Base-by-base conservation (phyloP, 2,888 invertebrate species). In the Dioctria linearis region DNA sequence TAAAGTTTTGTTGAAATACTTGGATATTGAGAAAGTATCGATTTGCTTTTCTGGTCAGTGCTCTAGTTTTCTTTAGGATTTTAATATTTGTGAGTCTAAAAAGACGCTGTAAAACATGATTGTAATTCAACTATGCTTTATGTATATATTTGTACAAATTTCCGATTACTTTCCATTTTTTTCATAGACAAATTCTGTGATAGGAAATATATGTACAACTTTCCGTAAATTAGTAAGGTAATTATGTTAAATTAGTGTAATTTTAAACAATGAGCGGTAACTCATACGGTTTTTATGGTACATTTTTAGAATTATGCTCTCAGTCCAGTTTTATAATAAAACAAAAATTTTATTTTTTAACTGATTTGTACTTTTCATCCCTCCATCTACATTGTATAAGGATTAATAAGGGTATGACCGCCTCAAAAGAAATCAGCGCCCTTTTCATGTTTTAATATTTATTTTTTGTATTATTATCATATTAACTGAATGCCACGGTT, bases 11-110 rank as follows among this genome's bases (percentile, higher is more conserved):
- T 84, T 93, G 0, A 90, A 90, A 83, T 93, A 92, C 84, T 85
- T 93, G 46, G 92, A 93, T 83, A 89, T 93, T 6, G 91, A 92
- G 71, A 88, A 89, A 6, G 90, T 87, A 25, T 92, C 93, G 0
- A 90, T 93, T 93, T 63, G 85, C 86, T 0, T 88, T 89, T 46
- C 89, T 93, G 86, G 69, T 91, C 5, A 86, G 87, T 39, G 88
- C 93, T 13, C 89, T 93, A 89, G 78, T 92, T 2, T 86, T 92
- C 4, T 92, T 92, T 84, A 88, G 93, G 83, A 88, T 90, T 0
- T 83, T 92, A 4, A 91, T 91, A 84, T 93, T 90, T 85, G 85
- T 92, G 9, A 92, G 92, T 54, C 87, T 93, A 11, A 90, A 90
- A 83, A 90, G 90, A 88, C 89, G 93, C 80, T 89, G 89, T 82